Base-by-base conservation (phyloP, 2,113 vertebrate species). In the Amblyopsis rosae region DNA sequence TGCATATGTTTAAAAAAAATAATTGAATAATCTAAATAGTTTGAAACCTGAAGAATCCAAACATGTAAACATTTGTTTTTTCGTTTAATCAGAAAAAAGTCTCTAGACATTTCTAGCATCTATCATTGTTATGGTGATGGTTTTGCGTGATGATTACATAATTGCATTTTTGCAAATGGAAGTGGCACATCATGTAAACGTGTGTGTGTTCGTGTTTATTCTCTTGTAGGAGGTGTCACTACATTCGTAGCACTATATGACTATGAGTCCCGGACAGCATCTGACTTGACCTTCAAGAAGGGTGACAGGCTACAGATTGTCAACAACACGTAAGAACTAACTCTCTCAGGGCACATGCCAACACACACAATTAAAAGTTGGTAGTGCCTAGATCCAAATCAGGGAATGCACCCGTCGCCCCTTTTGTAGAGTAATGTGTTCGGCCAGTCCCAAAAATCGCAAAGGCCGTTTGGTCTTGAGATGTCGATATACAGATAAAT, bases 241-340 rank as follows among this genome's bases (percentile, higher is more conserved):
- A 98, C 95, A 58, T 99, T 99, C 15, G 96, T 99, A 80, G 97
- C 97, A 9, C 91, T 99, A 72, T 99, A 98, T 1, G 97, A 99
- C 86, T 99, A 98, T 3, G 96, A 98, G 87, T 97, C 97, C 17
- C 92, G 97, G 74, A 98, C 96, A 0, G 95, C 95, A 54, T 96
- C 96, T 0, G 97, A 99, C 84, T 86, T 99, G 73, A 96, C 95
- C 82, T 99, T 99, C 87, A 96, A 96, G 92, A 99, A 99, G 87
- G 95, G 95, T 62, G 96, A 99, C 80, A 90, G 93, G 74, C 93
- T 99, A 70, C 97, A 99, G 79, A 98, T 98, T 5, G 94, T 99
- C 91, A 99, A 99, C 91, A 98, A 98, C 93, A 99, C 97, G 97
- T 99, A 94, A 97, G 97, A 93, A 72, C 57, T 70, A 12, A 11